Conservation (phyloP, 2,888 invertebrate species). For the Mimachlamys varia region DNA sequence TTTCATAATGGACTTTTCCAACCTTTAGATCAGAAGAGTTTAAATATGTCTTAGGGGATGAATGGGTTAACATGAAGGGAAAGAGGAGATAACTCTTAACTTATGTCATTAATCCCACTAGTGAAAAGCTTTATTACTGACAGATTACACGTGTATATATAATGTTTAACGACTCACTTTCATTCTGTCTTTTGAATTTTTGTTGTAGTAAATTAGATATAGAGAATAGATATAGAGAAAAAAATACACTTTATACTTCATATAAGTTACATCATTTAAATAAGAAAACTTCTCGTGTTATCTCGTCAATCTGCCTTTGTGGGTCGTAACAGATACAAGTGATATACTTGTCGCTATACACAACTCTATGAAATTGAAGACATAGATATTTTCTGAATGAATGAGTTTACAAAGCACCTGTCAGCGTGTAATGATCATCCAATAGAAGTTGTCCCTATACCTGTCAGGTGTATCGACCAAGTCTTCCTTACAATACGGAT, state of each 20-base stretch:
- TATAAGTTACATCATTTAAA: not conserved
- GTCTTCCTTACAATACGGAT: not conserved
- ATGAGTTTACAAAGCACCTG: conserved; percentile 28
- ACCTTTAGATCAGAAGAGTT: too few species aligned
- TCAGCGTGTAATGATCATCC: not conserved
- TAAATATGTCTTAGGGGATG: too few species aligned
- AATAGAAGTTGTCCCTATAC: not conserved
- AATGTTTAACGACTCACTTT: not conserved
- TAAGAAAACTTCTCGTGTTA: not conserved
- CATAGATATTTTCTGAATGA: conserved; percentile 20
- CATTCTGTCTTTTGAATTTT: not conserved
- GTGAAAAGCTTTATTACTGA: not conserved
- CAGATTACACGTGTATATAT: not conserved
- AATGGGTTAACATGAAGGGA: not conserved
- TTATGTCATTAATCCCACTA: not conserved
- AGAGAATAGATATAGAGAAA: not conserved
- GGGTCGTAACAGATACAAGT: not conserved
- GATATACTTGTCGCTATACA: not conserved
- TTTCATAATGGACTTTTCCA: too few species aligned
- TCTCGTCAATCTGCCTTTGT: not conserved
- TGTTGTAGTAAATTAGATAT: not conserved
- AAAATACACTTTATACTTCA: not conserved
- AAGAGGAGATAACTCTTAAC: not conserved
- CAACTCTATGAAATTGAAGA: not conserved
- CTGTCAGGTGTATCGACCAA: not conserved